Evolutionary conservation across 1,140 invertebrate genomes (phyloP), one percentile per base, ranked within the genome.

Genomic region (Drosophila watanabei): DNA sequence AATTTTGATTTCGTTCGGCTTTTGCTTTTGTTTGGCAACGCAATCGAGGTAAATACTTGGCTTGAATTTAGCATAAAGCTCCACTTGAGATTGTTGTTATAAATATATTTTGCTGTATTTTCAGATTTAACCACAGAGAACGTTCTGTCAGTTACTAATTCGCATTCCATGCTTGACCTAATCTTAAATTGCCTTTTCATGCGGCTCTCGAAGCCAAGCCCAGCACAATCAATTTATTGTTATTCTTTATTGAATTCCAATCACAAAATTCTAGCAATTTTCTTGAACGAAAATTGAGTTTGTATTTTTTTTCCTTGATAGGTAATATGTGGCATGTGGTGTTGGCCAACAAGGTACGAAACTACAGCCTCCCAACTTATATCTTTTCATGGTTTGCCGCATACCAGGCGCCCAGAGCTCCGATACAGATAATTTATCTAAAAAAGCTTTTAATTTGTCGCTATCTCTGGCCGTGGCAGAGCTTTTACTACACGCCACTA

Each of bases 1-100:
- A 80, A 79, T 79, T 79, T 78, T 75, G 49, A 72, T 51, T 72
- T 54, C 41, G 7, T 62, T 80, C 64, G 58, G 41, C 49, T 64
- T 46, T 75, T 69, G 51, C 20, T 62, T 72, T 64, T 58, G 49
- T 71, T 68, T 63, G 63, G 63, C 63, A 63, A 30, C 32, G 41
- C 68, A 68, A 52, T 71, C 35, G 65, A 69, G 64, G 48, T 71
- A 69, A 61, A 72, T 72, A 61, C 70, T 70, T 72, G 11, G 16
- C 58, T 57, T 10, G 58, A 43, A 63, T 56, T 69, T 69, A 69
- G 49, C 61, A 58, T 37, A 52, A 75, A 59, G n/a, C 58, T 61
- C 24, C 46, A 39, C 35, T 75, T 57, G 41, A 30, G 33, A 37
- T 62, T 73, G 33, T 35, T 54, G 33, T 37, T 56, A 56, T 24